Evolutionary conservation across 2,888 invertebrate species (phyloP), one percentile per base, ranked within the genome.

Genomic region (Disparrhopalites patrizii): DNA sequence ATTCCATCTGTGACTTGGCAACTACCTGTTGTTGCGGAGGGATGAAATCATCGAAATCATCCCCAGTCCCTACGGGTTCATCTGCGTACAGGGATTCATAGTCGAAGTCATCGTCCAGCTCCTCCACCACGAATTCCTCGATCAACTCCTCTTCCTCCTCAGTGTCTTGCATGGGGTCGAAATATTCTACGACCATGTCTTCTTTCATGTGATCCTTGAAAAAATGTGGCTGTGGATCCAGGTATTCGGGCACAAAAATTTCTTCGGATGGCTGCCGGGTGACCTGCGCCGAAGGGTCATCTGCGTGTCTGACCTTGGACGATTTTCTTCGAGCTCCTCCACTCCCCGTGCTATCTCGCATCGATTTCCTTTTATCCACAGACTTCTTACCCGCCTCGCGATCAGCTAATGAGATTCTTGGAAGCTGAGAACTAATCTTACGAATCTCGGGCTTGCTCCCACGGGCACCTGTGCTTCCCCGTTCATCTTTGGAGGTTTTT

Each of bases 171-270:
- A 62, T 15, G 8, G 62, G 62, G 36, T 62, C 62, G 33, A 54
- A 38, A 10, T 8, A 23, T 38, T 62, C 52, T 3, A 62, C 10
- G 13, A 54, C 40, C 62, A 62, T 54, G 51, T 62, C 62, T 15
- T 62, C 62, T 20, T 52, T 31, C 28, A 62, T 18, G 30, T 62
- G 62, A 54, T 38, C 51, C 36, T 27, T 20, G 20, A 62, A 62
- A 28, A 33, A 62, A 13, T 54, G 52, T 1, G 62, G 62, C 30
- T 62, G 62, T 5, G 62, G 62, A n/a, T 62, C n/a, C 18, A 62
- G 20, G 20, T 62, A 62, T 1, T 3, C 38, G 23, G 57, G 57
- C 10, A 57, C 27, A 25, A n/a, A 4, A 23, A 52, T 8, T 1
- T 28, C 3, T 27, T 52, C n/a, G 8, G 51, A 51, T 20, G 23